Percentiles rank a stretch among this genome's conserved stretches.
phyloP scores from a whole-genome alignment of 1,140 invertebrate genomes.

The Lamellibrachia luymesi region DNA sequence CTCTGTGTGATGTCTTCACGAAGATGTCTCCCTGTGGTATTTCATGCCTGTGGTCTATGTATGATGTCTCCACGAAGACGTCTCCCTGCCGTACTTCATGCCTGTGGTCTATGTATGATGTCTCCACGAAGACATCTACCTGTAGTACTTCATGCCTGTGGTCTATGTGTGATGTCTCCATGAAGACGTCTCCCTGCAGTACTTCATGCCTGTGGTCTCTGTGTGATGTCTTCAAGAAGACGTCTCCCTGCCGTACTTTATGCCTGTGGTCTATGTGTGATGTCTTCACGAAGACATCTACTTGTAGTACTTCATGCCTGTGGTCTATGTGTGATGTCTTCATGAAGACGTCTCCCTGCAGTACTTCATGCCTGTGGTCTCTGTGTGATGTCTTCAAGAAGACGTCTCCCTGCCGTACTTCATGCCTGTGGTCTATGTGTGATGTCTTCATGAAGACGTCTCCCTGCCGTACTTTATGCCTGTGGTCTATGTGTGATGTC shows the following conservation, averaged over 20 bases:
- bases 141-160: not conserved
- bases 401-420: conserved; percentile 30
- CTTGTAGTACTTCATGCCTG: not conserved
- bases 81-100: not conserved
- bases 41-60: not conserved
- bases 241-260: not conserved
- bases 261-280: not conserved
- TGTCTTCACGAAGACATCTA: not conserved
- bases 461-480: conserved; percentile 62
- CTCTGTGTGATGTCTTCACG: not conserved
- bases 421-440: not conserved
- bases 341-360: conserved; percentile 25
- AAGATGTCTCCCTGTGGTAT: not conserved
- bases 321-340: not conserved
- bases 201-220: conserved; percentile 59
- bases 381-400: not conserved
- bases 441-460: conserved; percentile 58
- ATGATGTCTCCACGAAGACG: not conserved
- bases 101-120: not conserved
- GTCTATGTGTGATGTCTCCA: conserved; percentile 43
- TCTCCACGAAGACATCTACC: not conserved
- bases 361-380: conserved; percentile 19
- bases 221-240: conserved; percentile 27
- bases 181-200: conserved; percentile 33
- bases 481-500: not conserved